Evolutionary conservation across 53 echinoderm and acorn worm species (phyloP), one percentile per base, ranked within the genome.

Genomic region (Echinarachnius parma): DNA sequence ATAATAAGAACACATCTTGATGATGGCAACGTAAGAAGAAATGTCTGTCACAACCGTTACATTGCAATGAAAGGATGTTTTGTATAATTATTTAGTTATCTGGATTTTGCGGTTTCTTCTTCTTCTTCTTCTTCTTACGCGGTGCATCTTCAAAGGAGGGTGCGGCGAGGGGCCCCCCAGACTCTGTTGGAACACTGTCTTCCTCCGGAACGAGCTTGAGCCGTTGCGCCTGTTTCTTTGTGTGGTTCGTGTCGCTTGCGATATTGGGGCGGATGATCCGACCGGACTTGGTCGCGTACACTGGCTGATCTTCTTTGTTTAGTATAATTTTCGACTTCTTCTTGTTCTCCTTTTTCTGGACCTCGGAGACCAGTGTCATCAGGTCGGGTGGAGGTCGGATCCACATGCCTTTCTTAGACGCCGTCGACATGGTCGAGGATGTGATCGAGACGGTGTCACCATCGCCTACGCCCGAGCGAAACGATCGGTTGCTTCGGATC

Each of bases 261-360:
- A 72, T 1, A 20, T 72, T 72, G 23, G 74, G 74, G 39, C 74
- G 74, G 35, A 72, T 72, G n/a, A 72, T 72, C 37, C 74, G 74
- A 55, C 74, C 74, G 15, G 74, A 72, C 53, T 56, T 72, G 15
- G 74, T 72, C 26, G 55, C 74, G 29, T 72, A 72, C 9, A 72
- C 74, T 3, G 74, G 74, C n/a, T 54, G 74, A 29, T 72, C 74
- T 56, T 72, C 74, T 57, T 72, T 72, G 39, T 56, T 55, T 1
- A 72, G 19, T 19, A 56, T 72, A 8, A 72, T 28, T 21, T 72
- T 72, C 42, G 55, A 56, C 15, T 36, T 55, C 23, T 52, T 52
- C 49, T 14, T 48, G 34, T 9, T 4, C 56, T 42, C 56, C 2
- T 37, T 57, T 33, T 69, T 16, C 3, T 69, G 52, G 39, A 57